Conservation (phyloP, 2,797 vertebrate species). For the Eremophila alpestris region DNA sequence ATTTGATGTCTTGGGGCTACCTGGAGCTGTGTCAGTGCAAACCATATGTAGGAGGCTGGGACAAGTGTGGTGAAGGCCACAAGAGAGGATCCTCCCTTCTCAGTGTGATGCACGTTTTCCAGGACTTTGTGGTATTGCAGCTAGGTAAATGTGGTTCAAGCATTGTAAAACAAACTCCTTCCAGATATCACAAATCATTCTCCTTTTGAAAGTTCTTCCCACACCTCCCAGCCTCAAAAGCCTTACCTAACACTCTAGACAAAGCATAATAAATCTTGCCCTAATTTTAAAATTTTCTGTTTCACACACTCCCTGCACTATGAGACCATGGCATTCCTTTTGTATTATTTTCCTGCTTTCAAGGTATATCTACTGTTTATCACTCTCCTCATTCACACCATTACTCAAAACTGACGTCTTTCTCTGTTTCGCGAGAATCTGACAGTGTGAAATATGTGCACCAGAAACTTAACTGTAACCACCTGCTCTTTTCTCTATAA, state of each 20-base stretch:
- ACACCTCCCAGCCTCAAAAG: background rate
- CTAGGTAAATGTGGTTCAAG: background rate
- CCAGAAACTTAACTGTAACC: background rate
- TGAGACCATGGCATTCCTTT: background rate
- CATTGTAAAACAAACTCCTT: background rate
- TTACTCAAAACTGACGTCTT: background rate
- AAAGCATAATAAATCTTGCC: background rate
- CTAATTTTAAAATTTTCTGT: background rate
- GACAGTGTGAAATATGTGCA: background rate
- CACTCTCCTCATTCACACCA: background rate
- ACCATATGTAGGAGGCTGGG: background rate
- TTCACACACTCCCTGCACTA: accelerated
- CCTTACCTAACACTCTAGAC: background rate
- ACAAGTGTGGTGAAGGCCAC: background rate
- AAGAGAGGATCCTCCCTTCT: background rate
- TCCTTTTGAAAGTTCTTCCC: background rate
- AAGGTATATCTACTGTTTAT: background rate
- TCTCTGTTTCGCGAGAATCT: background rate
- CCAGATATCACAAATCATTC: background rate
- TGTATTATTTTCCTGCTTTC: background rate
- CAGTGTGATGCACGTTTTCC: background rate
- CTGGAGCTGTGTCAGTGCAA: background rate
- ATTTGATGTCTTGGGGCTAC: background rate
- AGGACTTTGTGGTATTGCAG: background rate
- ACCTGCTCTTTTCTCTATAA: constrained; percentile 19